Evolutionary conservation across 1,140 invertebrate genomes (phyloP).

Genomic region (Lethocerus indicus): DNA sequence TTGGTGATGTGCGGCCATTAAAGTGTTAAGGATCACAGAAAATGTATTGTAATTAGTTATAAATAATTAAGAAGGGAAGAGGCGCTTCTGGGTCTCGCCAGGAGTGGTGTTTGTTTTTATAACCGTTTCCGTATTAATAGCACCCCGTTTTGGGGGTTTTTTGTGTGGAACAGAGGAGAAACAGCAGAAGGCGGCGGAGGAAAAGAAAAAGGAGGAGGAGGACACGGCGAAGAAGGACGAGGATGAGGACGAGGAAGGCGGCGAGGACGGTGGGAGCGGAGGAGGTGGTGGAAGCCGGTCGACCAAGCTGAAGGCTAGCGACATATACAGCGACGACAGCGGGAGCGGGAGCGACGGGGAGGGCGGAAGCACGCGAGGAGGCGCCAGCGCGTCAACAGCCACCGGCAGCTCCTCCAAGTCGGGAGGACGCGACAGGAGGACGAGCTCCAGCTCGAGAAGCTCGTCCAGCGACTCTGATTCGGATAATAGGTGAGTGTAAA

Average conservation of each 20-base stretch:
- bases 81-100: too few species aligned
- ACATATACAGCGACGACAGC: slow-evolving; percentile 92
- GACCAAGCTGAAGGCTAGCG: slow-evolving; percentile 72
- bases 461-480: slow-evolving; percentile 36
- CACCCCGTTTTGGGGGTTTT: too few species aligned
- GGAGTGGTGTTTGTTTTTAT: too few species aligned
- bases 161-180: slow-evolving; percentile 28
- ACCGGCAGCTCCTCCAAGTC: too few species aligned
- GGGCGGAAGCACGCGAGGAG: neutral
- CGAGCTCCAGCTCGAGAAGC: neutral
- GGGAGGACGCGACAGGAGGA: neutral
- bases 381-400: neutral
- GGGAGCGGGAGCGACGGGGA: slow-evolving; percentile 49
- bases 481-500: slow-evolving; percentile 24
- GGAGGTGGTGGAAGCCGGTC: slow-evolving; percentile 28
- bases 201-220: slow-evolving; percentile 31
- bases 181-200: slow-evolving; percentile 30
- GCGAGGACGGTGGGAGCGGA: slow-evolving; percentile 28
- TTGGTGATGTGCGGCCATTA: too few species aligned
- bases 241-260: slow-evolving; percentile 34
- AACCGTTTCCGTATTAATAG: too few species aligned
- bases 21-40: too few species aligned
- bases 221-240: slow-evolving; percentile 23
- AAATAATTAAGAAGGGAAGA: too few species aligned
- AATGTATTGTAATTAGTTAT: too few species aligned